Percentiles rank a stretch among this genome's conserved stretches.
Evolutionary conservation across 2,888 invertebrate species (phyloP).

Genomic region (Apodemia mormo): DNA sequence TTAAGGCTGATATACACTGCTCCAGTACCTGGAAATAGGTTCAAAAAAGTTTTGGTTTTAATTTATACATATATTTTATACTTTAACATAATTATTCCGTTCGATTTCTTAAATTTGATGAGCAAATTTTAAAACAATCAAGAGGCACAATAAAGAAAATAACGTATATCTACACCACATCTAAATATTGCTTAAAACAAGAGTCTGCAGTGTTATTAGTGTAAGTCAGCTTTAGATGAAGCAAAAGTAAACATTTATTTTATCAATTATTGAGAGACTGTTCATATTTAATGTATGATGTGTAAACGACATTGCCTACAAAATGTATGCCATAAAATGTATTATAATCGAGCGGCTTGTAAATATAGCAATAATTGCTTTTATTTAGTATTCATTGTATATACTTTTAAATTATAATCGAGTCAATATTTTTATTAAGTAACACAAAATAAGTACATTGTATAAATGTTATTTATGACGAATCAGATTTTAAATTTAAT

Average conservation of each 20-base stretch:
- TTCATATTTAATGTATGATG: not conserved
- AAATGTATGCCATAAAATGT: slow-evolving; percentile 1
- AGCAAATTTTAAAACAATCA: too few species aligned
- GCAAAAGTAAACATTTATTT: not conserved
- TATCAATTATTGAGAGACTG: not conserved
- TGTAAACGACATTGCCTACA: slow-evolving; percentile 6
- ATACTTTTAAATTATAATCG: slow-evolving; percentile 19
- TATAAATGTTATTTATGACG: too few species aligned
- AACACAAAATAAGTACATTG: not conserved
- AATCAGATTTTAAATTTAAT: too few species aligned
- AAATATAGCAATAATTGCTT: slow-evolving; percentile 22
- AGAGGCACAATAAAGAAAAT: too few species aligned
- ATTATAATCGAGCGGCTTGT: slow-evolving; percentile 22
- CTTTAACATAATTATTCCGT: too few species aligned
- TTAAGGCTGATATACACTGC: slow-evolving; percentile 1
- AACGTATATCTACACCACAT: too few species aligned
- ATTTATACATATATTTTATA: too few species aligned
- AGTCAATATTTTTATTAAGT: slow-evolving; percentile 22
- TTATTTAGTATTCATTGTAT: slow-evolving; percentile 19
- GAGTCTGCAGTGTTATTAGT: too few species aligned
- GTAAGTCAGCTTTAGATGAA: not conserved
- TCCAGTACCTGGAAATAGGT: not conserved
- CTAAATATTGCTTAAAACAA: too few species aligned
- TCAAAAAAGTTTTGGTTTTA: too few species aligned
- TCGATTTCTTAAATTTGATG: too few species aligned